These are phyloP conservation scores for Aricia agestis DNA, from an alignment of 1,140 invertebrate genomes.

Conservation along the genomic window DNA sequence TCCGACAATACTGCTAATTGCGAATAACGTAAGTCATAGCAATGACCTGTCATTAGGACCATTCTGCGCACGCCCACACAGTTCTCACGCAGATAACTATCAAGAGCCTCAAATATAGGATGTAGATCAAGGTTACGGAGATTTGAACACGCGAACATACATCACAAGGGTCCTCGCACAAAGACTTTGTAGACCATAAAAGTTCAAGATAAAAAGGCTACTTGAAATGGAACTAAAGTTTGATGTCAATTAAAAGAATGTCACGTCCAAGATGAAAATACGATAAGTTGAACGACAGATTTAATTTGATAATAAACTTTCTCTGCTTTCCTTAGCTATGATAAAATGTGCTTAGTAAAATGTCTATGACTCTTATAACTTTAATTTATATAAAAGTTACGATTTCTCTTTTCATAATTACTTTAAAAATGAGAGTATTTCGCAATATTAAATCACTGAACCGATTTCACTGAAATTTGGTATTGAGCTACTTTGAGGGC, in stretches of 20 bases:
- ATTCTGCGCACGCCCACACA: conserved; percentile 27
- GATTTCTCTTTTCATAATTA: too few species aligned
- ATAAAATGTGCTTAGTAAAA: neutral
- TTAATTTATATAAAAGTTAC: too few species aligned
- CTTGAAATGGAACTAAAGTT: neutral
- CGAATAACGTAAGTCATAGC: conserved; percentile 15
- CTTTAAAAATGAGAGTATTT: too few species aligned
- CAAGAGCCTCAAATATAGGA: conserved; percentile 26
- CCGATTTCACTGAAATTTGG: too few species aligned
- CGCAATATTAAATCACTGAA: too few species aligned
- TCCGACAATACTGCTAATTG: conserved; percentile 9
- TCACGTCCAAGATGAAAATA: neutral
- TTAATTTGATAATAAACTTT: neutral
- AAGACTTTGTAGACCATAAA: neutral
- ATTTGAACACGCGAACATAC: neutral
- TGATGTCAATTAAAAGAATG: neutral
- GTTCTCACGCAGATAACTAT: conserved; percentile 32
- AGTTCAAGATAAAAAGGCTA: too few species aligned
- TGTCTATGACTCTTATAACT: too few species aligned
- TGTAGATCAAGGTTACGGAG: conserved; percentile 25
- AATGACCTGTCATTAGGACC: conserved; percentile 20
- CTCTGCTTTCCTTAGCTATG: neutral
- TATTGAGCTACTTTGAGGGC: too few species aligned
- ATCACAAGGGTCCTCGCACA: neutral
- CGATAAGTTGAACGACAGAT: neutral